Evolutionary conservation across 2,797 vertebrate species (phyloP), one percentile per base, ranked within the genome.

Genomic region (Cuniculus paca): DNA sequence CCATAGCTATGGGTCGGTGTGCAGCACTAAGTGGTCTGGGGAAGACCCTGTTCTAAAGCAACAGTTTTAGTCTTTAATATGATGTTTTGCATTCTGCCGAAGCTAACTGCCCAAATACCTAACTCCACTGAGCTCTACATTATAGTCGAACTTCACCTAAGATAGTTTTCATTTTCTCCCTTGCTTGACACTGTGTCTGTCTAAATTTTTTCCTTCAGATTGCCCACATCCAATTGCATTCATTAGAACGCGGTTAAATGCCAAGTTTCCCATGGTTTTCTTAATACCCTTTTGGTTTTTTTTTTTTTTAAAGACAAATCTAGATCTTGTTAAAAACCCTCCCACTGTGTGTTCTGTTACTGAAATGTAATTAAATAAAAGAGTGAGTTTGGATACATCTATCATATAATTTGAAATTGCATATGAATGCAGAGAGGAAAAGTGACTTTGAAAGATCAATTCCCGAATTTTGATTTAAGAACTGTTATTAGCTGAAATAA

Each of bases 311-410:
- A 78, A 97, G 58, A 97, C 97, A 96, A 97, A 98, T 97, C 91
- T 97, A 97, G 88, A 96, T 98, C 98, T 98, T 98, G 95, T 98
- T 98, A 98, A 97, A 96, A 98, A 98, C 80, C 92, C 90, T 98
- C 98, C 98, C 72, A 98, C 98, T 98, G 98, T 97, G 98, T 98
- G 72, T 98, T 97, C 95, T 70, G 95, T 95, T 97, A 97, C 98
- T 98, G 98, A 92, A 98, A 98, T 98, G 93, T 97, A 98, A 99
- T 98, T 98, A 98, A 97, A 98, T 95, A 98, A 98, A 98, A 98
- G n/a, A 98, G 94, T 98, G 97, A 98, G 0, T 98, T 98, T 98
- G 97, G 97, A 89, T 48, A 98, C 97, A 98, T 98, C 98, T 98
- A 98, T 98, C 98, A 98, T 97, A 97, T 98, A 98, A 98, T 98